A percentile compares a stretch with the other conserved stretches of the same genome.
Evolutionary conservation across 2,888 invertebrate species (phyloP).

Genomic region (Eustalomyia histrio): DNA sequence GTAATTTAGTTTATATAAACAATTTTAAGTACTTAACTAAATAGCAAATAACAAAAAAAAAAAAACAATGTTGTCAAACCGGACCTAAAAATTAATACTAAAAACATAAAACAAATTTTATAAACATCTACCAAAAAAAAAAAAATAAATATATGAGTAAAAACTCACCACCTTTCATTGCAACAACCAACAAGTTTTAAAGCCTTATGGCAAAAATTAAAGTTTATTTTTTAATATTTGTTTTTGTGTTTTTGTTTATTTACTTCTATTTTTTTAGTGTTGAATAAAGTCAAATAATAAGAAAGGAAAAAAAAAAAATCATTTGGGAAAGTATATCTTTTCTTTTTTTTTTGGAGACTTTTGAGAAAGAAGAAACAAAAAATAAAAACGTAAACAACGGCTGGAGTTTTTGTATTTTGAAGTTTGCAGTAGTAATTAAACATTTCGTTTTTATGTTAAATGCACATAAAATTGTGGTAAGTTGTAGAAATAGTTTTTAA

Average conservation of each 20-base stretch:
- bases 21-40: slow-evolving; percentile 44
- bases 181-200: slow-evolving; percentile 44
- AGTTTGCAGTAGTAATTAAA: slow-evolving; percentile 12
- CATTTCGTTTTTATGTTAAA: slow-evolving; percentile 9
- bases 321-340: slow-evolving; percentile 52
- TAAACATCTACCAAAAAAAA: slow-evolving; percentile 20
- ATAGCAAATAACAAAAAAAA: slow-evolving; percentile 24
- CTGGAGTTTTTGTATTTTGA: slow-evolving; percentile 10
- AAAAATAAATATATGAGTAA: slow-evolving; percentile 4
- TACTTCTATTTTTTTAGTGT: slow-evolving; percentile 34
- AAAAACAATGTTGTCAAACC: slow-evolving; percentile 49
- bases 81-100: slow-evolving; percentile 52
- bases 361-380: slow-evolving; percentile 20
- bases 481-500: slow-evolving; percentile 23
- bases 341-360: slow-evolving; percentile 51
- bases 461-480: slow-evolving; percentile 58
- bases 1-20: slow-evolving; percentile 30
- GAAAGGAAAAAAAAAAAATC: slow-evolving; percentile 29
- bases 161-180: slow-evolving; percentile 23
- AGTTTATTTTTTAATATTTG: slow-evolving; percentile 14
- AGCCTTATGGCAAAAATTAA: slow-evolving; percentile 47
- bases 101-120: slow-evolving; percentile 9
- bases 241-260: slow-evolving; percentile 22
- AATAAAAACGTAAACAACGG: slow-evolving; percentile 5
- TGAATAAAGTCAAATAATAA: slow-evolving; percentile 46